Percentiles rank a stretch among this genome's conserved stretches.
These are phyloP conservation scores for Trichogramma pretiosum DNA, from an alignment of 1,140 invertebrate genomes.

Conservation along the genomic window DNA sequence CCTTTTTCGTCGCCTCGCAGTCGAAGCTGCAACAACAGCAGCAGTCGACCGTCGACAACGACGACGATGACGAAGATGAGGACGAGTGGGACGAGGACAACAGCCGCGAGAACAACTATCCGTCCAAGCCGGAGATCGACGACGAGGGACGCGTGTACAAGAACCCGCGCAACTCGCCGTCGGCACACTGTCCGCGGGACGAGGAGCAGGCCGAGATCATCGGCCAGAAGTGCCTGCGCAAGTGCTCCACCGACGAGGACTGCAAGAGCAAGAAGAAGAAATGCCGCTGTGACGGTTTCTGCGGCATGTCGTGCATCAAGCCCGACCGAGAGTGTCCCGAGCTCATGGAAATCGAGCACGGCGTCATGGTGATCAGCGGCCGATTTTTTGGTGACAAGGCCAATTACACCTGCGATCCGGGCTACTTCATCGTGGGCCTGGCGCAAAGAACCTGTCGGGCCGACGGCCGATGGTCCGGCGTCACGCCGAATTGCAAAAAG, in stretches of 20 bases:
- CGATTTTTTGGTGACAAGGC: constrained; percentile 71
- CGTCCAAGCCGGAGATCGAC: constrained; percentile 49
- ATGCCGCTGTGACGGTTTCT: constrained; percentile 91
- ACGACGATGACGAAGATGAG: constrained; percentile 42
- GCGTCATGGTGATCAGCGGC: constrained; percentile 62
- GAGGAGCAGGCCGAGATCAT: constrained; percentile 57
- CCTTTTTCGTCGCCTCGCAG: constrained; percentile 26
- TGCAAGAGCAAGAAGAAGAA: constrained; percentile 95
- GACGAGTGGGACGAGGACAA: constrained; percentile 57
- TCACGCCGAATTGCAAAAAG: constrained; percentile 77
- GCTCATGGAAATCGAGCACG: constrained; percentile 60
- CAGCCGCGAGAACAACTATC: constrained; percentile 49
- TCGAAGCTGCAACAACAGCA: constrained; percentile 34
- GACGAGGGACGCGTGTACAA: constrained; percentile 74
- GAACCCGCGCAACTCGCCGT: constrained; percentile 80
- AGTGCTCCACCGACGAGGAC: constrained; percentile 88
- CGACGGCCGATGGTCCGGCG: constrained; percentile 86
- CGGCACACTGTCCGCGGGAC: constrained; percentile 70
- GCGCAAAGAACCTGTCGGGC: constrained; percentile 79
- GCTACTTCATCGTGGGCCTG: constrained; percentile 79
- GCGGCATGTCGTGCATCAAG: constrained; percentile 95
- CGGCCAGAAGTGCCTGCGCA: constrained; percentile 81
- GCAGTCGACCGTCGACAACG: constrained; percentile 30
- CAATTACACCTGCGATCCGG: constrained; percentile 75
- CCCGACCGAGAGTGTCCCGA: constrained; percentile 81